Evolutionary conservation across 2,797 vertebrate genomes (phyloP), one percentile per base, ranked within the genome.

Genomic region (Thaleichthys pacificus): DNA sequence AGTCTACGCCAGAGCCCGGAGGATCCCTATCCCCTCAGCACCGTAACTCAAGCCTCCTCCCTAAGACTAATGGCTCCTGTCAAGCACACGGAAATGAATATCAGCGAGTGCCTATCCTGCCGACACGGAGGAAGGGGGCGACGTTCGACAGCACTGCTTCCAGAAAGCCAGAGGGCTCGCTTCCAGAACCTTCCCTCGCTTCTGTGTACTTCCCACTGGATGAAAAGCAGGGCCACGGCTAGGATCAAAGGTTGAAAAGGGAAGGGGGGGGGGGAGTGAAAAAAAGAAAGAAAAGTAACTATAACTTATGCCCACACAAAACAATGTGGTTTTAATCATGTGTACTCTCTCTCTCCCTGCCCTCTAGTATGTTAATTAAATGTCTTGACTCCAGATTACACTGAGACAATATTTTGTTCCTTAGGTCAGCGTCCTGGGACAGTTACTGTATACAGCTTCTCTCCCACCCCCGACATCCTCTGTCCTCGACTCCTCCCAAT

Each of bases 361-460:
- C 60, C 77, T 80, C 86, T 82, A 79, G 79, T 74, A 76, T 78
- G 58, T 66, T 85, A 86, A 91, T 90, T 91, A 88, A 91, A 89
- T 81, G 89, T 75, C 74, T 86, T 81, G 79, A 89, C 62, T 86
- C 89, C 89, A 85, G 86, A 85, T 92, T 88, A 89, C 15, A 56
- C 67, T 85, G 81, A 70, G 60, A 47, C 87, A 87, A 89, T 84
- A 81, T 83, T 84, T 85, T 77, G 68, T 79, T 85, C 78, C 83
- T 77, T 88, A 85, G 82, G 42, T 51, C 17, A 72, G 67, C 72
- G 84, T 82, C 73, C 77, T 81, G 76, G 77, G 81, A 84, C 87
- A 83, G 68, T 47, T 47, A 47, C 42, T 47, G 1, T 64, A 78
- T 70, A 71, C 78, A 64, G 66, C 74, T 82, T 56, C 66, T 71